Base-by-base conservation (phyloP, 1,140 invertebrate species). In the Zaprionus tsacasi region DNA sequence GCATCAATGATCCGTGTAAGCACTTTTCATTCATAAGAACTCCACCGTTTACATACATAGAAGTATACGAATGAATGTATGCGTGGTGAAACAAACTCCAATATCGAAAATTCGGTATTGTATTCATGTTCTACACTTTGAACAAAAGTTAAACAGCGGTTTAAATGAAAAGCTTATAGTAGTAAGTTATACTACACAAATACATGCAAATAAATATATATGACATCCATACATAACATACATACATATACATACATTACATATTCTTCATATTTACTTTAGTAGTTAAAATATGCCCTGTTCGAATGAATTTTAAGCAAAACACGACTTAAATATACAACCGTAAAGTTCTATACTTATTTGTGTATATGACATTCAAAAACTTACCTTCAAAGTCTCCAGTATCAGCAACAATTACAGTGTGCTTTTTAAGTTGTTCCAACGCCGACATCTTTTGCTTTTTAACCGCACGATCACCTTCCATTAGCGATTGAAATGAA, bases 361-460 rank as follows among this genome's bases (percentile, higher is more conserved):
- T 57, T 57, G n/a, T 35, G 8, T 7, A 5, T 52, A 52, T 25
- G 30, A 2, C 21, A 56, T 30, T 33, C 0, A 35, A 43, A 11
- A 38, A 45, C 35, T 50, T 56, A 70, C 67, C 67, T 55, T 99
- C 96, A 94, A 99, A 99, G 93, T 99, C 99, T 36, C 99, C 98
- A 72, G 98, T 99, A 92, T 99, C 99, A 17, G 99, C 99, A 30
- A 99, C 99, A 36, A 99, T 98, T 8, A 95, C 96, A 1, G 98
- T 99, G 73, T 96, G 93, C 72, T 95, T 93, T 92, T 99, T 99
- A 13, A 99, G 93, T 21, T 71, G 54, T 65, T 64, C 52, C 13
- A 81, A 52, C 21, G 80, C 81, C 50, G 81, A 82, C 81, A 81
- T 83, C 21, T 68, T 85, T 15, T 50, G 52, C 45, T 78, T 85